Evolutionary conservation across 1,140 invertebrate genomes (phyloP).

Genomic region (Proctacanthus coquilletti): DNA sequence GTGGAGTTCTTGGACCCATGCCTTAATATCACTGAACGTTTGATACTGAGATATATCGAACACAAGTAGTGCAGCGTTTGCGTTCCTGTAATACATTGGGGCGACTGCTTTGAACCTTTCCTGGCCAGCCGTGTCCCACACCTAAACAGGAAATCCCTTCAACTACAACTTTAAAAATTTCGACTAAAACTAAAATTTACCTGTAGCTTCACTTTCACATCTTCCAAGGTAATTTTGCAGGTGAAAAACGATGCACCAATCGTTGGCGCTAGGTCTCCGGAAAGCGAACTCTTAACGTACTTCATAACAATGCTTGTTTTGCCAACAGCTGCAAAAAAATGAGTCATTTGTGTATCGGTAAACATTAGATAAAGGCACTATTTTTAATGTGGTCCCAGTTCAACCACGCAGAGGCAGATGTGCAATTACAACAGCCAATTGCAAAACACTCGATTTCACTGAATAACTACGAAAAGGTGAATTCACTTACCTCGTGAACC

Average conservation of each 20-base stretch:
- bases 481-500: slow-evolving; percentile 56
- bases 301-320: slow-evolving; percentile 70
- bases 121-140: slow-evolving; percentile 86
- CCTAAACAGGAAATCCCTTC: slow-evolving; percentile 33
- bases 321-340: slow-evolving; percentile 55
- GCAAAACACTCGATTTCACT: too few species aligned
- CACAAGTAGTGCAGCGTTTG: slow-evolving; percentile 71
- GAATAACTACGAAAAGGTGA: slow-evolving; percentile 1
- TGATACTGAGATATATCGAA: slow-evolving; percentile 67
- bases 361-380: too few species aligned
- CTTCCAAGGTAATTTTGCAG: slow-evolving; percentile 56
- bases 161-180: neutral
- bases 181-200: slow-evolving; percentile 30
- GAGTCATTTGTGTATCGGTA: neutral
- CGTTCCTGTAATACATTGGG: slow-evolving; percentile 85
- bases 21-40: slow-evolving; percentile 58
- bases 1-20: slow-evolving; percentile 65
- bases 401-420: neutral
- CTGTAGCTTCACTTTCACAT: slow-evolving; percentile 55
- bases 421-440: neutral
- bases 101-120: slow-evolving; percentile 73
- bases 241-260: slow-evolving; percentile 81
- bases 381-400: slow-evolving; percentile 3
- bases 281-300: slow-evolving; percentile 64
- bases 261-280: slow-evolving; percentile 56